Evolutionary conservation across 2,113 vertebrate genomes (phyloP).

Genomic region (Microcebus tavaratra): DNA sequence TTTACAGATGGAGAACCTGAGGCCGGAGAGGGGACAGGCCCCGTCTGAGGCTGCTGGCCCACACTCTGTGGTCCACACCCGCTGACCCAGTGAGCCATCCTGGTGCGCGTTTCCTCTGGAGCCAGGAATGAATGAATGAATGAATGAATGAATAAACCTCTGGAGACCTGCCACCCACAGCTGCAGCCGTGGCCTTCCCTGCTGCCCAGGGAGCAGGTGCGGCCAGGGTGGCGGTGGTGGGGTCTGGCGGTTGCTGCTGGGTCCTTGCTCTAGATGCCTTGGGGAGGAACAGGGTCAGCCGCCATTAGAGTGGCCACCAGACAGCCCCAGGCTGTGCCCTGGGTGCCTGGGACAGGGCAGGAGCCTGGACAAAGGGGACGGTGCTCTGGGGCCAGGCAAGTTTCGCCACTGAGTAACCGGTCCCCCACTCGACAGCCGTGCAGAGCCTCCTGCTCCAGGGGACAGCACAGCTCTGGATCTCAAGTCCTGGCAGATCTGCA

Average conservation of each 20-base stretch:
- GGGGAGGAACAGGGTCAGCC: neutral
- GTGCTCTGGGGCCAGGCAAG: slow-evolving; percentile 74
- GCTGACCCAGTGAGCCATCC: neutral
- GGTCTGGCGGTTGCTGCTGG: neutral
- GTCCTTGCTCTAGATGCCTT: neutral
- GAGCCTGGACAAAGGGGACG: neutral
- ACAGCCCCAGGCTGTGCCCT: neutral
- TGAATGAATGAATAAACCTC: neutral
- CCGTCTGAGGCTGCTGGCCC: neutral
- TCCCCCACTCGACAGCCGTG: slow-evolving; percentile 58
- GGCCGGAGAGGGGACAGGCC: neutral
- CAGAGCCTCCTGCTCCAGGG: slow-evolving; percentile 75
- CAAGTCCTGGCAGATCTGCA: slow-evolving; percentile 80
- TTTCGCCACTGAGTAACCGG: slow-evolving; percentile 79
- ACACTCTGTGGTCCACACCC: neutral
- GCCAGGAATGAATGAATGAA: neutral
- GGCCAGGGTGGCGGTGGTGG: neutral
- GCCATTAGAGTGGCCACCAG: neutral
- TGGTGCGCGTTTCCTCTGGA: neutral
- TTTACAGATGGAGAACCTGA: neutral
- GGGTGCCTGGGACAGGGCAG: neutral
- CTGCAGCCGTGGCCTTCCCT: neutral
- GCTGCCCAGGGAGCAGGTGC: accelerated
- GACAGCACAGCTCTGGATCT: slow-evolving; percentile 75
- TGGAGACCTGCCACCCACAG: neutral